Evolutionary conservation across 2,888 invertebrate genomes (phyloP).

Genomic region (Alcis repandata): DNA sequence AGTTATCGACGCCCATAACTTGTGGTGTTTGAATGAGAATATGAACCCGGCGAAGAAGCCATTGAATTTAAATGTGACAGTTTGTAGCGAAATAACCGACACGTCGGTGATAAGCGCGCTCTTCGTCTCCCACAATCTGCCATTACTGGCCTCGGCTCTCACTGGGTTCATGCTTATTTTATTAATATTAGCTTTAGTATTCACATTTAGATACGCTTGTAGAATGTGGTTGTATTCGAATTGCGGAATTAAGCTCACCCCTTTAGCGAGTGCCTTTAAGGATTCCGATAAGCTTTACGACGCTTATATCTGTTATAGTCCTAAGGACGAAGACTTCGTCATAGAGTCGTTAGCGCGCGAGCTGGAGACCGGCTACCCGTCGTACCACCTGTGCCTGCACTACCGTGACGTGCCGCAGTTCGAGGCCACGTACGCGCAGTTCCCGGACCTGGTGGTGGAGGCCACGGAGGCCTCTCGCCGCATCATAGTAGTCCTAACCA

Average conservation of each 20-base stretch:
- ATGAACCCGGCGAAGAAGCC: constrained; percentile 90
- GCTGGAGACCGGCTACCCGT: constrained; percentile 92
- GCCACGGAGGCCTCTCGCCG: constrained; percentile 95
- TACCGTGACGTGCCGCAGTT: constrained; percentile 93
- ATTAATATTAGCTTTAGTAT: constrained; percentile 92
- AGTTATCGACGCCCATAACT: constrained; percentile 90
- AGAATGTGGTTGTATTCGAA: constrained; percentile 96
- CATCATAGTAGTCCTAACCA: constrained; percentile 94
- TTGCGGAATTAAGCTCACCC: constrained; percentile 94
- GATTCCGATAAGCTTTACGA: constrained; percentile 96
- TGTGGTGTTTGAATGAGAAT: constrained; percentile 92
- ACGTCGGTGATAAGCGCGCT: constrained; percentile 93
- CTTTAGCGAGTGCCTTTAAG: constrained; percentile 90
- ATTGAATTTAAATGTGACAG: constrained; percentile 93
- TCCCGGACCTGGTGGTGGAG: constrained; percentile 92
- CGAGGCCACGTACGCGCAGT: constrained; percentile 90
- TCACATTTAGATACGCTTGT: constrained; percentile 94
- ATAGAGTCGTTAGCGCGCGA: constrained; percentile 94
- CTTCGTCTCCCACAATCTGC: constrained; percentile 93
- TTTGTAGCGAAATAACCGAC: constrained; percentile 94
- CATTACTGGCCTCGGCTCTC: constrained; percentile 92
- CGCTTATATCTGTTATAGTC: constrained; percentile 97
- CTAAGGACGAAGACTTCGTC: constrained; percentile 96
- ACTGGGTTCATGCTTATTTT: constrained; percentile 92
- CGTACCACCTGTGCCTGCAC: constrained; percentile 94